Evolutionary conservation across 2,797 vertebrate species (phyloP).

Genomic region (Danionella dracula): DNA sequence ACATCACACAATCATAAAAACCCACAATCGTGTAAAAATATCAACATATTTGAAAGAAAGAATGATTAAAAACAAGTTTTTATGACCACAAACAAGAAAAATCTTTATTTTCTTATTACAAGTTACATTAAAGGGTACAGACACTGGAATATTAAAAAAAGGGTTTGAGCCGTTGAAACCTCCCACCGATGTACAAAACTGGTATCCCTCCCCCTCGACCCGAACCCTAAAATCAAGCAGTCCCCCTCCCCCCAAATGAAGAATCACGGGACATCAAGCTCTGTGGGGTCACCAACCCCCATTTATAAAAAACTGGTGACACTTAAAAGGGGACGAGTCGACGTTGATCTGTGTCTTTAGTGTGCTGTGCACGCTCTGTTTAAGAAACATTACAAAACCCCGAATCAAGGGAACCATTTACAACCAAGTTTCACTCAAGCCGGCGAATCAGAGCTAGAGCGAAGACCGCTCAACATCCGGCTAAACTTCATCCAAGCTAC

Average conservation of each 20-base stretch:
- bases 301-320: conserved; percentile 54
- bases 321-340: conserved; percentile 53
- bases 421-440: conserved; percentile 48
- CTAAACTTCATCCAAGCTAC: conserved; percentile 25
- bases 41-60: neutral
- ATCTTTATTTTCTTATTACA: conserved; percentile 73
- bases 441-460: conserved; percentile 33
- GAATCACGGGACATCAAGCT: conserved; percentile 22
- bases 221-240: conserved; percentile 39
- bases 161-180: conserved; percentile 50
- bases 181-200: conserved; percentile 66
- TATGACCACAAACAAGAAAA: conserved; percentile 69
- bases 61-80: neutral
- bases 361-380: conserved; percentile 61
- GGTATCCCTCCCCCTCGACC: conserved; percentile 44
- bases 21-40: too few species aligned
- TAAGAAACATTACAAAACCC: conserved; percentile 65
- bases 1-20: too few species aligned
- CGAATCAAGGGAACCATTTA: conserved; percentile 58
- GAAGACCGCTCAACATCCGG: conserved; percentile 46
- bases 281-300: conserved; percentile 24
- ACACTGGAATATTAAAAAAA: conserved; percentile 68
- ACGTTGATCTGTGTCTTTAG: conserved; percentile 58
- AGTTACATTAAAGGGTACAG: conserved; percentile 75
- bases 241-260: conserved; percentile 39